Conservation (phyloP, 2,888 invertebrate genomes). For the Sepioteuthis lessoniana region DNA sequence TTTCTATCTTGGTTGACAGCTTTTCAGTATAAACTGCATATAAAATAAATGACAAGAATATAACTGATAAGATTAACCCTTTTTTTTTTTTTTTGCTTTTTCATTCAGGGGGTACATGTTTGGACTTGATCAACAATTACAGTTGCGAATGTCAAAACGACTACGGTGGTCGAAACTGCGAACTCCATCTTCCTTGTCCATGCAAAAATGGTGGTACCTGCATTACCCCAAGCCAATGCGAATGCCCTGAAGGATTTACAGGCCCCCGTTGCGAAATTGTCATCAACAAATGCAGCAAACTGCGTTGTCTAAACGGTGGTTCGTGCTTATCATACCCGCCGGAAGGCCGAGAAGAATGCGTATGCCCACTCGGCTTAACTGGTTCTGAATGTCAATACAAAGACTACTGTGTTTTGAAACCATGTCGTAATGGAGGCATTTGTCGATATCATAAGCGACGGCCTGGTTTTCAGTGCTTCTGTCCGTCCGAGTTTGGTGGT, state of each 20-base stretch:
- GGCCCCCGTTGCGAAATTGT: slow-evolving; percentile 55
- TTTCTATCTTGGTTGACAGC: too few species aligned
- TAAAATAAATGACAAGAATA: too few species aligned
- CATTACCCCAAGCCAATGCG: slow-evolving; percentile 36
- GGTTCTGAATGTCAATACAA: slow-evolving; percentile 53
- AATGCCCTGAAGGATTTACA: slow-evolving; percentile 53
- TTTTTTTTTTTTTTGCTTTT: slow-evolving; percentile 6
- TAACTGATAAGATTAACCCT: not conserved
- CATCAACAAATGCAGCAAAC: slow-evolving; percentile 51
- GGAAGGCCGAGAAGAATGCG: slow-evolving; percentile 47
- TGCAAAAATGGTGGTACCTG: slow-evolving; percentile 55
- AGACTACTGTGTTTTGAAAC: slow-evolving; percentile 56
- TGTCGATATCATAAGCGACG: slow-evolving; percentile 59
- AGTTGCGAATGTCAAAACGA: slow-evolving; percentile 51
- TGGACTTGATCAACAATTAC: slow-evolving; percentile 56
- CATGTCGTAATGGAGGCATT: slow-evolving; percentile 60
- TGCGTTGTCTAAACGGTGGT: slow-evolving; percentile 52
- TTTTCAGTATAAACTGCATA: too few species aligned
- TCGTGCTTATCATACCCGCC: slow-evolving; percentile 49
- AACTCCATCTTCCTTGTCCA: slow-evolving; percentile 50
- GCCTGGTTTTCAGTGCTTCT: slow-evolving; percentile 57
- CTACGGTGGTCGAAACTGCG: slow-evolving; percentile 23
- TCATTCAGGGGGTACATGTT: slow-evolving; percentile 56
- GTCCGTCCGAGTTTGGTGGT: slow-evolving; percentile 56
- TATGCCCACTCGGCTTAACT: slow-evolving; percentile 49